Evolutionary conservation across 2,888 invertebrate genomes (phyloP), one percentile per base, ranked within the genome.

Genomic region (Vanessa cardui): DNA sequence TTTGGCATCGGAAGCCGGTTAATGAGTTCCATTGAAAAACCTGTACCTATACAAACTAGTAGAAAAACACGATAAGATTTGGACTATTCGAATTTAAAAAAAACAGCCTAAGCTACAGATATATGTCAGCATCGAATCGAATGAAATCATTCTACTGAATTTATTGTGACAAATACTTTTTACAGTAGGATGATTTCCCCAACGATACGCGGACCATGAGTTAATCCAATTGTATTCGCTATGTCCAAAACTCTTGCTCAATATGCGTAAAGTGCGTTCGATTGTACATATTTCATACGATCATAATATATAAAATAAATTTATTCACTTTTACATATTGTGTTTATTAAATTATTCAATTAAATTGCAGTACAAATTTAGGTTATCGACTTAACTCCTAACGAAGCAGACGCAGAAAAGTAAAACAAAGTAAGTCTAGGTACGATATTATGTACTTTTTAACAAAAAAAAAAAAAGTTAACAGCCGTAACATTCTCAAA

Each of bases 151-250:
- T 62, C 58, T 62, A 67, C 21, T 64, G 69, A 69, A 72, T 72
- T 67, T 72, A 69, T 69, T 64, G 72, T 69, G 72, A 69, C 67
- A 71, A 68, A 70, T 70, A 68, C 59, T 69, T 72, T 72, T 69
- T 67, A 73, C 72, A 68, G 67, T 72, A 62, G 60, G 70, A 64
- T 66, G 70, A 66, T 71, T 82, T 81, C 79, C 78, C 75, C 76
- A 80, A 72, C 70, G 73, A 70, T 72, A 71, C 62, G 61, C 62
- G 71, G 78, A 85, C 83, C 84, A 85, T 82, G 82, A 82, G 79
- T 84, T 89, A 89, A 90, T 90, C 89, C 88, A 84, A 88, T 90
- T 87, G 86, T 72, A 72, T 67, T 82, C 81, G 70, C 74, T 73
- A 71, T 72, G 82, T 81, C 81, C 83, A 84, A 87, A 87, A 84